Evolutionary conservation across 2,113 vertebrate genomes (phyloP).

Genomic region (Andinoacara biseriatus): DNA sequence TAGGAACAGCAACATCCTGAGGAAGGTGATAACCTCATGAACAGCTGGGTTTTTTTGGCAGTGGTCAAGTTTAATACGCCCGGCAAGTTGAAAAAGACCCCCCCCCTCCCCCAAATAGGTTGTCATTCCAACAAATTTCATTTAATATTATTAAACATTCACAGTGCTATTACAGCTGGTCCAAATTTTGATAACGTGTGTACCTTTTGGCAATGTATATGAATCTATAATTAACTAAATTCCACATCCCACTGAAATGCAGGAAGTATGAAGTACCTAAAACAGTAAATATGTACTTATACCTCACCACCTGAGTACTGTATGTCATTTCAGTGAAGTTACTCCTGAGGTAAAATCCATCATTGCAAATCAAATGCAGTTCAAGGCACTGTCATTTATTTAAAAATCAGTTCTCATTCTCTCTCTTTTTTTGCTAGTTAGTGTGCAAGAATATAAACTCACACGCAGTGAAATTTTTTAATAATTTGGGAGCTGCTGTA

Average conservation of each 20-base stretch:
- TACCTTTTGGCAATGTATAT: neutral
- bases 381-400: neutral
- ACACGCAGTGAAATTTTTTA: neutral
- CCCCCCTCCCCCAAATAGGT: no score
- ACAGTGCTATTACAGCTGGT: neutral
- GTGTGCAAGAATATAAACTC: neutral
- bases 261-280: no score
- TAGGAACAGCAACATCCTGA: no score
- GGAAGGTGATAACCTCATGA: no score
- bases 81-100: no score
- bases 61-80: no score
- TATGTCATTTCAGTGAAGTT: neutral
- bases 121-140: no score
- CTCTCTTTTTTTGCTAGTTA: neutral
- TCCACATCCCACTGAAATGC: no score
- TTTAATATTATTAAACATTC: neutral
- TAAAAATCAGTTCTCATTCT: neutral
- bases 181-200: no score
- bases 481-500: conserved; percentile 4
- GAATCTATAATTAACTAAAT: neutral
- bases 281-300: no score
- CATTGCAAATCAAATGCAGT: neutral
- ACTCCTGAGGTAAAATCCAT: neutral
- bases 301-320: no score
- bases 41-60: no score